Base-by-base conservation (phyloP, 1,140 invertebrate species). In the Zaprionus camerounensis region DNA sequence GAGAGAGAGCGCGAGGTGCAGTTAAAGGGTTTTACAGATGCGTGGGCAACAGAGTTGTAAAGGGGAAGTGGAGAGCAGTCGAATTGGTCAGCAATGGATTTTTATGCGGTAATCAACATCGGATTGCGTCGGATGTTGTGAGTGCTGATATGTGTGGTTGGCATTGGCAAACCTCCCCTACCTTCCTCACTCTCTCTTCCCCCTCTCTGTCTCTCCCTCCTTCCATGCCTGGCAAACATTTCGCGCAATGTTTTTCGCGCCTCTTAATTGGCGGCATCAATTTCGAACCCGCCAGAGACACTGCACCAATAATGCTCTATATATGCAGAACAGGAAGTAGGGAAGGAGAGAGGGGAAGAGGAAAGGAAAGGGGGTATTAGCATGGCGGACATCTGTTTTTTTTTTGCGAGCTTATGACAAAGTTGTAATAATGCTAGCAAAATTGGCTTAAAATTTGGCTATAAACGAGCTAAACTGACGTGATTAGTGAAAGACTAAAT, bases 61-160 rank as follows among this genome's bases (percentile, higher is more conserved):
- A 34, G n/a, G 24, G 15, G 26, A 12, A 22, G 2, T 24, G 6
- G 38, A 38, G 20, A 1, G 64, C 36, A 28, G 53, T 53, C 31
- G 53, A 58, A 20, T 58, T 34, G 56, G 31, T 24, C 56, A 58
- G 66, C 76, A 78, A 64, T 78, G 67, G 80, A 83, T 81, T 87
- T 88, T 88, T 87, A 88, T 87, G 84, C 78, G 78, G 84, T 87
- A 87, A 87, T 87, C 83, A 87, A 87, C 84, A 87, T 75, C 71
- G 84, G 83, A 88, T 83, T 87, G 83, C 84, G 78, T 83, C 81
- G 80, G 67, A 78, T 87, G 80, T 80, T 70, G 62, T 59, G 80
- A 86, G 84, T 84, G 84, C 77, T 87, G 83, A 87, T 87, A 74
- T 83, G 84, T 80, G 81, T 82, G 80, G 59, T 76, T 69, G 72